Percentiles rank a stretch among this genome's conserved stretches.
Conservation (phyloP, 2,113 vertebrate genomes). For the Gymnocephalus cernua region DNA sequence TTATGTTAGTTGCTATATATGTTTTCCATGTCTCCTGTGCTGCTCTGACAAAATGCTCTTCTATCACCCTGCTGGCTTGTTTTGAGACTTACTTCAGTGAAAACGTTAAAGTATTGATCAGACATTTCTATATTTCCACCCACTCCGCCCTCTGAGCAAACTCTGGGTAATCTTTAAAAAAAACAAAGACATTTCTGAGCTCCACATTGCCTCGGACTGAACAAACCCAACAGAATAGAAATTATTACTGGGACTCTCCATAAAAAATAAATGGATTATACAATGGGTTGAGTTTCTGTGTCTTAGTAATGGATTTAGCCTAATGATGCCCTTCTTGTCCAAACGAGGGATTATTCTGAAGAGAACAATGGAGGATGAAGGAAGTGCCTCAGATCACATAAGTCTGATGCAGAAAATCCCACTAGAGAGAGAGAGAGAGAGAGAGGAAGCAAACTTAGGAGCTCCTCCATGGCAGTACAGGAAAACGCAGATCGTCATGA, state of each 20-base stretch:
- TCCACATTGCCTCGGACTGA: neutral
- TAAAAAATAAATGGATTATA: constrained; percentile 61
- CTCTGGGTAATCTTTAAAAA: neutral
- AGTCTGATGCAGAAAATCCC: constrained; percentile 41
- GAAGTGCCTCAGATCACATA: constrained; percentile 34
- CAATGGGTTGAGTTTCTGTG: constrained; percentile 56
- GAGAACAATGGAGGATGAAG: constrained; percentile 51
- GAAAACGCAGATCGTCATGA: neutral
- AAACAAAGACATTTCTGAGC: constrained; percentile 3
- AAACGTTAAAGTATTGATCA: neutral
- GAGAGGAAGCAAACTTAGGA: constrained; percentile 14
- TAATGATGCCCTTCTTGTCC: constrained; percentile 72
- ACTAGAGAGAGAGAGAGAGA: constrained; percentile 1
- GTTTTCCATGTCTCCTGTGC: neutral
- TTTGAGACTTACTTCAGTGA: constrained; percentile 3
- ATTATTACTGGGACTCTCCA: constrained; percentile 33
- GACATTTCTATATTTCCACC: constrained; percentile 21
- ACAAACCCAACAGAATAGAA: constrained; percentile 29
- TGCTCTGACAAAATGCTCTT: constrained; percentile 1
- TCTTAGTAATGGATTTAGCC: constrained; percentile 71
- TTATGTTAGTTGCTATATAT: neutral
- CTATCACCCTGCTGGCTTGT: neutral
- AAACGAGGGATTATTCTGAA: constrained; percentile 74
- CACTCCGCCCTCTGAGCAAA: neutral
- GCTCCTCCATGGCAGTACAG: neutral